Percentiles rank a stretch among this genome's conserved stretches.
Conservation (phyloP, 1,140 invertebrate genomes). For the Drosophila ananassae region DNA sequence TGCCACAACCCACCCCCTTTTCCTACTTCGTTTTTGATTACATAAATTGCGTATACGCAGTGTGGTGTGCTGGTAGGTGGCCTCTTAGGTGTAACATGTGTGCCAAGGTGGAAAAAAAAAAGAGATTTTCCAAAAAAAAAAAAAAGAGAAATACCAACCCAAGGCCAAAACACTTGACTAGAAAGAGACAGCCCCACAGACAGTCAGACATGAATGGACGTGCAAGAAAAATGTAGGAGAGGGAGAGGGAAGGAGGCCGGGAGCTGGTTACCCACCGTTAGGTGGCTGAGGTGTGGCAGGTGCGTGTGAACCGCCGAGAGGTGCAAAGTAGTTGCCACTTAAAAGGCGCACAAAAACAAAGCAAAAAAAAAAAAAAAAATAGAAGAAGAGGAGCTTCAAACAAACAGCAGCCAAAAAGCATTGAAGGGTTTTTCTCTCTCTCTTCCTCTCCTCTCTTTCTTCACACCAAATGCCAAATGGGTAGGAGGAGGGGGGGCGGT, state of each 20-base stretch:
- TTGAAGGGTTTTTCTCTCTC: slow-evolving; percentile 30
- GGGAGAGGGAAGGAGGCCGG: too few relatives aligned
- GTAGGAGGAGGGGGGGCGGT: not conserved
- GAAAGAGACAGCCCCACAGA: slow-evolving; percentile 43
- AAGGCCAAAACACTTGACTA: slow-evolving; percentile 49
- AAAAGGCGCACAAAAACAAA: slow-evolving; percentile 32
- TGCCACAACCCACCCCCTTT: not conserved
- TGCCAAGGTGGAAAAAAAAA: slow-evolving; percentile 44
- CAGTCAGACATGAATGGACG: slow-evolving; percentile 47
- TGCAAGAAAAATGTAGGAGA: slow-evolving; percentile 1
- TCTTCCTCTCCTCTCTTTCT: slow-evolving; percentile 3
- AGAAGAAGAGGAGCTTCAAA: slow-evolving; percentile 44
- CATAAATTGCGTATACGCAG: slow-evolving; percentile 47
- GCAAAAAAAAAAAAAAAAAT: slow-evolving; percentile 12
- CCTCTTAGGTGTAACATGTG: slow-evolving; percentile 37
- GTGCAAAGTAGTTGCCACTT: slow-evolving; percentile 61
- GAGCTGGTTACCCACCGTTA: not conserved
- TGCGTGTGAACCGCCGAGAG: slow-evolving; percentile 50
- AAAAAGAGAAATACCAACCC: slow-evolving; percentile 19
- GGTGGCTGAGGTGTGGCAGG: not conserved
- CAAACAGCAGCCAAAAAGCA: slow-evolving; percentile 61
- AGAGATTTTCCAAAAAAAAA: not conserved
- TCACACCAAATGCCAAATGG: slow-evolving; percentile 1
- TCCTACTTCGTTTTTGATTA: slow-evolving; percentile 24
- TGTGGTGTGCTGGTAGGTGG: slow-evolving; percentile 10